Conservation (phyloP, 2,797 vertebrate species). For the Siniperca obscura region DNA sequence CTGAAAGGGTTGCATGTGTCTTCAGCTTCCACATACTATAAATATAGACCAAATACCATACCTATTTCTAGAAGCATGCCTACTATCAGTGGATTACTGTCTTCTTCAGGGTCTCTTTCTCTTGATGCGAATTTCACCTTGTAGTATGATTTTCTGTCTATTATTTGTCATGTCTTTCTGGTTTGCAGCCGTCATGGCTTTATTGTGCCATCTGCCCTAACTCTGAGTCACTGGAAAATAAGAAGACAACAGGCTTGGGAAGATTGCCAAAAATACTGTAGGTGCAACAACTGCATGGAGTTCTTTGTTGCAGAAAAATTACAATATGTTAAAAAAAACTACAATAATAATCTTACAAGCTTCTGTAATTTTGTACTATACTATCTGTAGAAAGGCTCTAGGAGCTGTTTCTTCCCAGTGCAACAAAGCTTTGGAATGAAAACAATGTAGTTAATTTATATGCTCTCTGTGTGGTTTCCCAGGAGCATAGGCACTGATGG, state of each 20-base stretch:
- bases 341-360: background rate
- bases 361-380: background rate
- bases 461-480: background rate
- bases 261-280: background rate
- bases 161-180: slow-evolving; percentile 17
- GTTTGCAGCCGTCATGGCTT: slow-evolving; percentile 20
- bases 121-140: slow-evolving; percentile 3
- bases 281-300: background rate
- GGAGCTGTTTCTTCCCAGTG: background rate
- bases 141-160: background rate
- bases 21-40: slow-evolving; percentile 38
- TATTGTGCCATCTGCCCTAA: background rate
- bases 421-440: slow-evolving; percentile 9
- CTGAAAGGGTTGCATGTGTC: slow-evolving; percentile 55
- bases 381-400: background rate
- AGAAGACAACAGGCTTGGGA: background rate
- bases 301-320: slow-evolving; percentile 6
- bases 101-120: slow-evolving; percentile 5
- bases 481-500: background rate
- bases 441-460: background rate
- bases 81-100: slow-evolving; percentile 3
- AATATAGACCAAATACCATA: slow-evolving; percentile 46
- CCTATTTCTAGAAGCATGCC: slow-evolving; percentile 37
- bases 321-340: background rate
- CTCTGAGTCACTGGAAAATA: background rate